These are phyloP conservation scores for Rhimphoctona megacephalus DNA, from an alignment of 2,888 invertebrate genomes.

Conservation along the genomic window DNA sequence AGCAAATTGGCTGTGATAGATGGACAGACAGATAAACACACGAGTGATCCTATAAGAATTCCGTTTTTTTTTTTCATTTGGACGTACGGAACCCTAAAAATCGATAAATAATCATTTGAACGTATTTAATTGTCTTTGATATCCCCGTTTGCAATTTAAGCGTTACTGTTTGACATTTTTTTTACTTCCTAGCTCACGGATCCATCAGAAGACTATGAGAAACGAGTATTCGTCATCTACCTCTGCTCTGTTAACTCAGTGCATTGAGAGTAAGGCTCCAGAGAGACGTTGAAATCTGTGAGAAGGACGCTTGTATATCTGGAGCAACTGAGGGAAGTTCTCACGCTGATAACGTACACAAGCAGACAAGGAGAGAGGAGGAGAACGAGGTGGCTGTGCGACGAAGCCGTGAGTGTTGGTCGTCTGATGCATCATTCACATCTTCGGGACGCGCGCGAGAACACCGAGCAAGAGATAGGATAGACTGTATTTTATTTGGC, in stretches of 20 bases:
- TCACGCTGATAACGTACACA: constrained; percentile 56
- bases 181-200: neutral
- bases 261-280: neutral
- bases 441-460: constrained; percentile 57
- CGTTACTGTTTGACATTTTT: neutral
- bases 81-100: too few species aligned
- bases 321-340: constrained; percentile 29
- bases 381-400: constrained; percentile 11
- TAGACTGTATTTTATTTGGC: constrained; percentile 66
- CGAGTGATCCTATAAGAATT: too few species aligned
- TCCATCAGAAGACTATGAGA: neutral
- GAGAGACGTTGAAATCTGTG: constrained; percentile 36
- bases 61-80: too few species aligned
- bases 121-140: constrained; percentile 7
- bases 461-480: constrained; percentile 43
- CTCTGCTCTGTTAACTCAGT: constrained; percentile 28
- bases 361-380: constrained; percentile 1
- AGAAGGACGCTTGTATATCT: constrained; percentile 20
- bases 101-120: neutral
- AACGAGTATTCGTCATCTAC: constrained; percentile 12
- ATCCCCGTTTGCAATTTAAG: neutral
- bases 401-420: constrained; percentile 34
- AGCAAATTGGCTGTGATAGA: too few species aligned
- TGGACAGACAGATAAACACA: too few species aligned
- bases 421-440: constrained; percentile 74